phyloP scores from a whole-genome alignment of 2,797 vertebrate genomes.

The Tympanoctomys barrerae region DNA sequence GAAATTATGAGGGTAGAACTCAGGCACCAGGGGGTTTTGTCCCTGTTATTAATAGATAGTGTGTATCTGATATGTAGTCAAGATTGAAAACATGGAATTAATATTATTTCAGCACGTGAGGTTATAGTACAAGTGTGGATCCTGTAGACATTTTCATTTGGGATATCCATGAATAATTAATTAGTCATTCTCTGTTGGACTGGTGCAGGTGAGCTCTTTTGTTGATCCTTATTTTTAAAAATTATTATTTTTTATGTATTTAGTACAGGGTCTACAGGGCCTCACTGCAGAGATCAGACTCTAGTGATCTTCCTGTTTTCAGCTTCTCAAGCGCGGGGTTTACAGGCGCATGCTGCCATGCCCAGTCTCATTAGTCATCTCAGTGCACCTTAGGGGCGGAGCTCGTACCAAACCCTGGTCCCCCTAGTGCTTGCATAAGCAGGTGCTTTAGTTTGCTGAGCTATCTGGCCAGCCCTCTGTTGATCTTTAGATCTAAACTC shows the following conservation, averaged over 20 bases:
- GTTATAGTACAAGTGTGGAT: not conserved
- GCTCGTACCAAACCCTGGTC: no score
- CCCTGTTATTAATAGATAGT: not conserved
- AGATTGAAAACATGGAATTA: not conserved
- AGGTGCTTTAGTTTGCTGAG: no score
- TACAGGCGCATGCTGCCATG: no score
- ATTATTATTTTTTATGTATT: no score
- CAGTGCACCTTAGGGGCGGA: no score
- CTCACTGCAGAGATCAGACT: no score
- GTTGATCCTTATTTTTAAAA: constrained; percentile 3
- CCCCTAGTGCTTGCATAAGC: no score
- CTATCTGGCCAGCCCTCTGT: no score
- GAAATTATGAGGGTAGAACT: not conserved
- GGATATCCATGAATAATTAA: constrained; percentile 54
- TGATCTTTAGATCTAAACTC: constrained; percentile 7
- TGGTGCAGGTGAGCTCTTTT: not conserved
- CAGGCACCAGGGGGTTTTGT: not conserved
- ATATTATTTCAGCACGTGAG: not conserved
- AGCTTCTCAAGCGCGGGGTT: no score
- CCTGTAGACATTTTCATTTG: not conserved
- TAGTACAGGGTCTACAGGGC: no score
- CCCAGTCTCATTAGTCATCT: no score
- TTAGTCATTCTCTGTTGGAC: constrained; percentile 3
- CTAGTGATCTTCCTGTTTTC: no score
- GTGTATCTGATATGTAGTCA: not conserved